Evolutionary conservation across 2,797 vertebrate genomes (phyloP).

Genomic region (Coluber constrictor): DNA sequence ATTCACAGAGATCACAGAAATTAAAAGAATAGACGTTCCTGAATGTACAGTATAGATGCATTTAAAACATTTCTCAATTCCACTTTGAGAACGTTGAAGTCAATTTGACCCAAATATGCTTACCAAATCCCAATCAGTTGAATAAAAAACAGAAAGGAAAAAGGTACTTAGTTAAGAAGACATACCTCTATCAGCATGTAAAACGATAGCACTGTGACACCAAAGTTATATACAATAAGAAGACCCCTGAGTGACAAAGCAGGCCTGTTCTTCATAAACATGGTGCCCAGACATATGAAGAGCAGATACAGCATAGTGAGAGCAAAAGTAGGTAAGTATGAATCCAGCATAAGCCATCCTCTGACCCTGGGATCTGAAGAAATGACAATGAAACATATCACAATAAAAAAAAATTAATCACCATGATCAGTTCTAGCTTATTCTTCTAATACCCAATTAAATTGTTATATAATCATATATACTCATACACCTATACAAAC

Average conservation of each 20-base stretch:
- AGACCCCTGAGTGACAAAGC: slow-evolving; percentile 77
- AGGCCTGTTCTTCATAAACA: slow-evolving; percentile 79
- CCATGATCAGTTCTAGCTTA: background rate
- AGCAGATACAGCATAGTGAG: slow-evolving; percentile 79
- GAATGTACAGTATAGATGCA: background rate
- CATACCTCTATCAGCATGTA: slow-evolving; percentile 86
- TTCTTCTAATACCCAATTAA: background rate
- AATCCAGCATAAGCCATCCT: slow-evolving; percentile 86
- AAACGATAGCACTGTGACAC: slow-evolving; percentile 80
- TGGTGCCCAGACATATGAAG: slow-evolving; percentile 79
- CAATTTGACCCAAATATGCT: background rate
- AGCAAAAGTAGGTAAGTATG: slow-evolving; percentile 79
- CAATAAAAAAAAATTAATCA: background rate
- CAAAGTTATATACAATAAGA: slow-evolving; percentile 81
- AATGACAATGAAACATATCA: background rate
- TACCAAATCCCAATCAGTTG: background rate
- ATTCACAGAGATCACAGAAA: background rate
- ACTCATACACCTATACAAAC: background rate
- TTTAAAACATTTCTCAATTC: background rate
- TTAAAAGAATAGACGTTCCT: background rate
- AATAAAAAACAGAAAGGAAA: background rate
- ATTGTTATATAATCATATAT: background rate
- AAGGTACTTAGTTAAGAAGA: background rate
- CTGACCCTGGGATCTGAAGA: slow-evolving; percentile 80
- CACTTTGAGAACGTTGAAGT: background rate